Evolutionary conservation across 2,888 invertebrate species (phyloP).

Genomic region (Dicyrtomina minuta): DNA sequence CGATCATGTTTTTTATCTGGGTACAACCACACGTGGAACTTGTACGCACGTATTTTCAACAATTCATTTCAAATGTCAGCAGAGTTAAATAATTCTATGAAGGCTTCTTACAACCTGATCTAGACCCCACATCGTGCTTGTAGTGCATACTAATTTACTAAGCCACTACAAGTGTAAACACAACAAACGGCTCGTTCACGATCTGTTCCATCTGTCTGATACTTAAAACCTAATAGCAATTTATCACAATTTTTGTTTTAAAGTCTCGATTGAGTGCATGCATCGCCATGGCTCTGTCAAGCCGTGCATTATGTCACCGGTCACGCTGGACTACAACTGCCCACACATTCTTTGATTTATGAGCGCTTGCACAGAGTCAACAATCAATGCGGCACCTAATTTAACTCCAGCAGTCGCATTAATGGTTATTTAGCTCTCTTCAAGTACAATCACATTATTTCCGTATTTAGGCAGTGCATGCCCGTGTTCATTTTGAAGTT

Average conservation of each 20-base stretch:
- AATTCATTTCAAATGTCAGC: too few relatives aligned
- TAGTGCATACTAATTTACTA: conserved; percentile 1
- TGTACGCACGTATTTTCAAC: too few relatives aligned
- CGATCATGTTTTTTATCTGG: too few relatives aligned
- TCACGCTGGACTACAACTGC: not conserved
- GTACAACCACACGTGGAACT: too few relatives aligned
- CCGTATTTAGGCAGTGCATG: too few relatives aligned
- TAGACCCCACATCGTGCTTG: too few relatives aligned
- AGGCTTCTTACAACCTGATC: too few relatives aligned
- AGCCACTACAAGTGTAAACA: conserved; percentile 5
- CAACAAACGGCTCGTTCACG: not conserved
- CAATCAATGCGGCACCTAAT: not conserved
- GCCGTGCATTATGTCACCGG: conserved; percentile 2
- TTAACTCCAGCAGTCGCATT: conserved; percentile 20
- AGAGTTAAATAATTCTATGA: too few relatives aligned
- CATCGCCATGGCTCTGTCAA: not conserved
- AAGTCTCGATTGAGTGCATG: not conserved
- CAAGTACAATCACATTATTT: not conserved
- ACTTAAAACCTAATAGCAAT: conserved; percentile 19
- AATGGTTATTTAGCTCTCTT: conserved; percentile 9
- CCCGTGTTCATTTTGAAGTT: too few relatives aligned
- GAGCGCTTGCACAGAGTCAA: not conserved
- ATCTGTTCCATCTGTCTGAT: not conserved
- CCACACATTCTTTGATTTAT: conserved; percentile 18
- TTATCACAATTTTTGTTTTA: conserved; percentile 13